A percentile compares a stretch with the other conserved stretches of the same genome.
Evolutionary conservation across 2,888 invertebrate species (phyloP).

Genomic region (Busseola fusca): DNA sequence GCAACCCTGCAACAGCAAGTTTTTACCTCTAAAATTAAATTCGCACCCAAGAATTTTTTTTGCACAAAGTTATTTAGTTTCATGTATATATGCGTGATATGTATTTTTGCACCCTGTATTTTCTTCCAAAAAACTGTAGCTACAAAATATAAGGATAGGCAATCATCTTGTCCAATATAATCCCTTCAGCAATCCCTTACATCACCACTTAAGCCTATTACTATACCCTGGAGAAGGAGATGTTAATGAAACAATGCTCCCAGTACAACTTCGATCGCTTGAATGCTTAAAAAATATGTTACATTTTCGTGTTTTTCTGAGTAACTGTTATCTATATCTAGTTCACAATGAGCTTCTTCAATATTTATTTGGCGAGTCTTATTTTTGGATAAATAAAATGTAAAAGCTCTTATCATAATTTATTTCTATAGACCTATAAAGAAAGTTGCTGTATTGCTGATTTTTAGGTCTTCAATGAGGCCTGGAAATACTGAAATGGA

Average conservation of each 20-base stretch:
- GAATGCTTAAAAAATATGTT: conserved; percentile 3
- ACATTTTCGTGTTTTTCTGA: background rate
- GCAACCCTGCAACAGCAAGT: background rate
- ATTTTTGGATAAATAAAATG: background rate
- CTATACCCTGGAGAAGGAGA: conserved; percentile 3
- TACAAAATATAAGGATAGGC: background rate
- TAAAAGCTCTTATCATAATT: background rate
- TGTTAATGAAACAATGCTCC: conserved; percentile 18
- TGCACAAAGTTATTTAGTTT: background rate
- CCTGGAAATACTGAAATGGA: conserved; percentile 1
- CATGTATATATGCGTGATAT: background rate
- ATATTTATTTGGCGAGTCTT: conserved; percentile 10
- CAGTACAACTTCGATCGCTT: conserved; percentile 3
- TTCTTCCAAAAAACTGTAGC: background rate
- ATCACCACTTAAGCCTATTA: conserved; percentile 32
- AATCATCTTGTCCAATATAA: conserved; percentile 26
- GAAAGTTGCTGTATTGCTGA: background rate
- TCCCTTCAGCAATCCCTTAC: conserved; percentile 16
- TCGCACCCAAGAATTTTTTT: background rate
- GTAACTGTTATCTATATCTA: conserved; percentile 27
- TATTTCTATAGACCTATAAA: background rate
- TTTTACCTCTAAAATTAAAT: background rate
- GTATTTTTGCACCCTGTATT: background rate
- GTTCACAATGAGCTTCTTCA: background rate
- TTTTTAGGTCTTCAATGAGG: background rate